These are phyloP conservation scores for Spodoptera frugiperda DNA, from an alignment of 1,140 invertebrate species.

Conservation along the genomic window DNA sequence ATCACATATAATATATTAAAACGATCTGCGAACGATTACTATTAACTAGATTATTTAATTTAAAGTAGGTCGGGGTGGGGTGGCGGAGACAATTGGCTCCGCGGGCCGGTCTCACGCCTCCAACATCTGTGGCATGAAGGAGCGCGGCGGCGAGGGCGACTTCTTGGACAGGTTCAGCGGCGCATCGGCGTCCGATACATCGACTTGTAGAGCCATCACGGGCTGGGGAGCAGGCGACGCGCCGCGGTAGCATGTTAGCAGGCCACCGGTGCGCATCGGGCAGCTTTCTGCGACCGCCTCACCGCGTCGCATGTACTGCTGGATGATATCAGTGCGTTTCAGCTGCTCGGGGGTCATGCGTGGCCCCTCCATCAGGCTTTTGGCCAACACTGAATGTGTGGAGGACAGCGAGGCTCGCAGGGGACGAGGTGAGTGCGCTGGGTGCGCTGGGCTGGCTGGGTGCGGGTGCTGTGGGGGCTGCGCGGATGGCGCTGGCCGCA, in stretches of 20 bases:
- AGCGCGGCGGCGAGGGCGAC: constrained; percentile 90
- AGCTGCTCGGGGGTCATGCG: constrained; percentile 95
- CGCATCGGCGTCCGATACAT: constrained; percentile 93
- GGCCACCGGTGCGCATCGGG: constrained; percentile 66
- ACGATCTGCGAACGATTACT: constrained; percentile 84
- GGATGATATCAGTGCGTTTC: constrained; percentile 95
- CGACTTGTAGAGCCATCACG: constrained; percentile 90
- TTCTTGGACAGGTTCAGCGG: constrained; percentile 96
- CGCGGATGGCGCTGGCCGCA: constrained; percentile 68
- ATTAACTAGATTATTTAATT: constrained; percentile 85
- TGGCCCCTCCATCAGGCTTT: constrained; percentile 95
- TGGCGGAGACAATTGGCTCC: constrained; percentile 82
- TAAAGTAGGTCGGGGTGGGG: constrained; percentile 84
- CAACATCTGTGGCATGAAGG: constrained; percentile 86
- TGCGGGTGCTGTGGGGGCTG: constrained; percentile 83
- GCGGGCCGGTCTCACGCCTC: constrained; percentile 86
- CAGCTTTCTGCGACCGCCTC: constrained; percentile 82
- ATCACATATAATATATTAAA: constrained; percentile 87
- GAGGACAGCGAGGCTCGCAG: constrained; percentile 89
- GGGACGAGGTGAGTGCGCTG: constrained; percentile 82
- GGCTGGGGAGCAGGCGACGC: constrained; percentile 83
- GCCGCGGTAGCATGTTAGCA: constrained; percentile 74
- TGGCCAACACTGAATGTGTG: constrained; percentile 94
- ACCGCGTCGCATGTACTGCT: constrained; percentile 94
- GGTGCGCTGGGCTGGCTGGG: constrained; percentile 83